Evolutionary conservation across 2,797 vertebrate species (phyloP).

Genomic region (Pangasius larnaudii): DNA sequence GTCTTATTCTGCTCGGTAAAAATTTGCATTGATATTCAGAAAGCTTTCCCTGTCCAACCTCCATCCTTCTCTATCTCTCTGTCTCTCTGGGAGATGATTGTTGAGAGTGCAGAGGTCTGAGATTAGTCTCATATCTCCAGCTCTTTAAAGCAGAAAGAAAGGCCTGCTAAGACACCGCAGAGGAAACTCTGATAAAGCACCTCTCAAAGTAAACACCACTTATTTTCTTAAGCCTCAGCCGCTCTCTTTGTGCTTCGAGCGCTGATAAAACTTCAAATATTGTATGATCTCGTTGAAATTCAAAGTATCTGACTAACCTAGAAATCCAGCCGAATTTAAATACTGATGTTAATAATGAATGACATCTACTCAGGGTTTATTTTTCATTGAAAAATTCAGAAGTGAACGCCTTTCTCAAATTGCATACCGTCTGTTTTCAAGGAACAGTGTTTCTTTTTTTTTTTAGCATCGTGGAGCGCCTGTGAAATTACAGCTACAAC

Average conservation of each 20-base stretch:
- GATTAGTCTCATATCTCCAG: slow-evolving; percentile 41
- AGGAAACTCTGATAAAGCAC: slow-evolving; percentile 50
- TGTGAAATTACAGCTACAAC: neutral
- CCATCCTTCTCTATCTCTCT: neutral
- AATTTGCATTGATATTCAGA: neutral
- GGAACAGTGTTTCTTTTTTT: neutral
- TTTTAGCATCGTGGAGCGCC: neutral
- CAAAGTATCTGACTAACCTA: neutral
- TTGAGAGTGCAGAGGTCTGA: slow-evolving; percentile 1
- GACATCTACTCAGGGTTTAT: neutral
- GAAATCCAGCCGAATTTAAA: neutral
- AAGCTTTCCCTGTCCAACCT: neutral
- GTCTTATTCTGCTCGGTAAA: neutral
- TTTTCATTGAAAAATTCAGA: neutral
- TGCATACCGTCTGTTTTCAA: neutral
- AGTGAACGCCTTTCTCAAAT: neutral
- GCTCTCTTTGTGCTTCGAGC: slow-evolving; percentile 21
- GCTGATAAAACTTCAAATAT: neutral
- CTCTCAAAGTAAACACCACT: slow-evolving; percentile 41
- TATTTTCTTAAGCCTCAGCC: slow-evolving; percentile 29
- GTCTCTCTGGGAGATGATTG: neutral
- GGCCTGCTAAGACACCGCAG: neutral
- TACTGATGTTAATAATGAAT: neutral
- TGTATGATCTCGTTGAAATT: too few species aligned
- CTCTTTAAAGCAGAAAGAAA: slow-evolving; percentile 34